Conservation (phyloP, 1,140 invertebrate species). For the Rhopalosiphum padi region DNA sequence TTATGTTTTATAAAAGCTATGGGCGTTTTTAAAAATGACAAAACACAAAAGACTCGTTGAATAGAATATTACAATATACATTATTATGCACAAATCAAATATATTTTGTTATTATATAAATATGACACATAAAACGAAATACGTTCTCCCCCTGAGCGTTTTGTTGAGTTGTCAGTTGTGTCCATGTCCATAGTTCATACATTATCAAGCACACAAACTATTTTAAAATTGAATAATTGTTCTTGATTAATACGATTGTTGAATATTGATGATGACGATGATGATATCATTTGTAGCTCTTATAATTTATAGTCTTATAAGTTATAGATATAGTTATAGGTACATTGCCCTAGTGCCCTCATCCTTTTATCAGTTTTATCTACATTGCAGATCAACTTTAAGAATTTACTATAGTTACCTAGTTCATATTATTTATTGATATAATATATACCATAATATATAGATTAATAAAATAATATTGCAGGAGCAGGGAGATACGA, state of each 20-base stretch:
- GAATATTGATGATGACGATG: background rate
- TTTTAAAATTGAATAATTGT: background rate
- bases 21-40: background rate
- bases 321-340: background rate
- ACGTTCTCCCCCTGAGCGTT: background rate
- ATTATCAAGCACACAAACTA: background rate
- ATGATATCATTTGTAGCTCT: background rate
- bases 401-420: background rate
- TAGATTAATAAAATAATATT: background rate
- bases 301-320: background rate
- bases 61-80: background rate
- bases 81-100: background rate
- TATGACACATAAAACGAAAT: background rate
- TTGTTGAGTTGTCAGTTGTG: background rate
- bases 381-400: background rate
- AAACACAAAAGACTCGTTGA: background rate
- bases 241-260: background rate
- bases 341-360: background rate
- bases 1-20: background rate
- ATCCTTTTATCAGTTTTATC: background rate
- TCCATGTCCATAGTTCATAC: background rate
- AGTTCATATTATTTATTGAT: background rate
- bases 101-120: background rate
- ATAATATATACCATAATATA: background rate
- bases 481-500: background rate